A percentile compares a stretch with the other conserved stretches of the same genome.
These are phyloP conservation scores for Bombus impatiens DNA, from an alignment of 1,140 invertebrate species.

Conservation along the genomic window DNA sequence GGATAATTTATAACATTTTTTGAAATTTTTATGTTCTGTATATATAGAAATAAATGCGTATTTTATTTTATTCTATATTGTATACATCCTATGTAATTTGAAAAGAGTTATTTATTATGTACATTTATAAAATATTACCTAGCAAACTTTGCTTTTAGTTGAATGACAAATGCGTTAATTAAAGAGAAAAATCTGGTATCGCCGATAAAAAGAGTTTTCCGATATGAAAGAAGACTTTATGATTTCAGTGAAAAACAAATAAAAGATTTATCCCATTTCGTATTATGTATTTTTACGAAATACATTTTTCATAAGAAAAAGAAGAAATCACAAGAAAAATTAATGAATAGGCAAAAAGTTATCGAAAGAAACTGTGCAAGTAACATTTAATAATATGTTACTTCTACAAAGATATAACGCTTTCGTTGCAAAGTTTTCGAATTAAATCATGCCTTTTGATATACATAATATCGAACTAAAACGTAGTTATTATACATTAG, in stretches of 20 bases:
- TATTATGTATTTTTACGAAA: background rate
- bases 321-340: no score
- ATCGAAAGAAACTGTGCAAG: no score
- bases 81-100: background rate
- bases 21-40: background rate
- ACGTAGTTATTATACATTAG: no score
- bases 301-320: background rate
- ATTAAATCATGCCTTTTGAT: no score
- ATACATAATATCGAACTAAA: no score
- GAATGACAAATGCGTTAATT: background rate
- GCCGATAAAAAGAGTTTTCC: background rate
- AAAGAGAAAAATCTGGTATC: background rate
- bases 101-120: background rate
- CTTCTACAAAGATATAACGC: no score
- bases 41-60: background rate
- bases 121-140: background rate
- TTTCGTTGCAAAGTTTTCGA: no score
- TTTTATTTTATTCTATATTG: background rate
- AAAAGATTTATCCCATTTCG: background rate
- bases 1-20: background rate
- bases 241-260: background rate
- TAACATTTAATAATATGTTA: no score
- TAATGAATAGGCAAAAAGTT: no score
- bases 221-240: background rate
- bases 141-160: background rate